These are phyloP conservation scores for Gnatocerus cornutus DNA, from an alignment of 2,888 invertebrate genomes.

Conservation along the genomic window DNA sequence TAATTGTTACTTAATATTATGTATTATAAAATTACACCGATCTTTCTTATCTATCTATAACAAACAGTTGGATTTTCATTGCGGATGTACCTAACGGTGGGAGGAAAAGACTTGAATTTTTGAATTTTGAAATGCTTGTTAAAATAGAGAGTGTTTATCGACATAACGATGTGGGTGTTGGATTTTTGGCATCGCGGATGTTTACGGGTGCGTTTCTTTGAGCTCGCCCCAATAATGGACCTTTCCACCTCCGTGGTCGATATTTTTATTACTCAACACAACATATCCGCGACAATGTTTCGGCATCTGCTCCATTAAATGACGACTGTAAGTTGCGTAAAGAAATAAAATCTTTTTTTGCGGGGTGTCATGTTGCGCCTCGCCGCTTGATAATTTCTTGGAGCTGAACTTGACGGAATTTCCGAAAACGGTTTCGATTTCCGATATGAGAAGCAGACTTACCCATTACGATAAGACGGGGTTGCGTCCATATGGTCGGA, in stretches of 20 bases:
- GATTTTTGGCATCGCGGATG: constrained; percentile 1
- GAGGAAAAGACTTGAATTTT: too few species aligned
- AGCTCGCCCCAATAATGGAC: constrained; percentile 20
- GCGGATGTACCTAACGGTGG: too few species aligned
- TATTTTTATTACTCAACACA: constrained; percentile 15
- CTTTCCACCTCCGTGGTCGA: constrained; percentile 14
- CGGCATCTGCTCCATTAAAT: constrained; percentile 16
- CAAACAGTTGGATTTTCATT: too few species aligned
- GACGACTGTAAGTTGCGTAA: constrained; percentile 24
- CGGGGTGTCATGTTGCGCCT: constrained; percentile 16
- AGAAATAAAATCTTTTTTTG: constrained; percentile 3
- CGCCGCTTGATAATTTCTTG: constrained; percentile 6
- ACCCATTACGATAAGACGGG: constrained; percentile 15
- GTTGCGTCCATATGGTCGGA: constrained; percentile 1
- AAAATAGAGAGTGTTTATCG: too few species aligned
- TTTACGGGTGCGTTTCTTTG: neutral
- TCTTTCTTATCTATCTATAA: too few species aligned
- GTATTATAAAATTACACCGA: too few species aligned
- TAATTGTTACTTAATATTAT: too few species aligned
- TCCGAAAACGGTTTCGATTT: constrained; percentile 33
- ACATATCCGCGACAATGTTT: neutral
- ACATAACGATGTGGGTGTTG: neutral
- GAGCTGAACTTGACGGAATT: constrained; percentile 25
- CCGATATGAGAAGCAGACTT: constrained; percentile 23
- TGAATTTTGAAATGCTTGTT: too few species aligned